Base-by-base conservation (phyloP, 2,888 invertebrate species). In the Callinectes sapidus region DNA sequence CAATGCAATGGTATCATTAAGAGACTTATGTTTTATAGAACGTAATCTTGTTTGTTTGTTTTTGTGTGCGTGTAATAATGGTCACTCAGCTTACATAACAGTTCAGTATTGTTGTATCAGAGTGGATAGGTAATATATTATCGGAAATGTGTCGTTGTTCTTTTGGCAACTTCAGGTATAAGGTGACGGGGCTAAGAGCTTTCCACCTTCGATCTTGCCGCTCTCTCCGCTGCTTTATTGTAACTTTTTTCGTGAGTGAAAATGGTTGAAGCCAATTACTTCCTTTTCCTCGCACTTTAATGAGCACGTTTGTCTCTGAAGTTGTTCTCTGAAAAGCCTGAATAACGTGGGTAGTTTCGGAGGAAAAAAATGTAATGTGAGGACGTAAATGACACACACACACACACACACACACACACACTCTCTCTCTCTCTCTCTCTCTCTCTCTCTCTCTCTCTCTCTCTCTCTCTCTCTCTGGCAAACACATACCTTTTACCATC, bases 351-450 rank as follows among this genome's bases (percentile, higher is more conserved):
- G 5, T 61, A 18, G 18, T 61, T 61, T 18, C 61, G 5, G 16
- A 61, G 23, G 18, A 61, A 61, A 16, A 18, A 61, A 61, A 61
- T 61, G 2, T 18, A 61, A 23, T 35, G 32, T 32, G 85, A 18
- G 28, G n/a, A 81, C 35, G 14, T 16, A 10, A 2, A 16, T 55
- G 14, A 86, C 86, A 86, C 86, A 86, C 86, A 86, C 86, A 86
- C 35, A 86, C 86, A 32, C 86, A 86, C 86, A 86, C 86, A 86
- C 86, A 35, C 35, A 35, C 86, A 35, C 39, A 35, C 86, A 39
- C 87, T 10, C 87, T 0, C 81, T 3, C 81, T 3, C 81, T 16
- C 81, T 16, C 81, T 16, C 81, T 3, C 87, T 16, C 87, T 0
- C 87, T 16, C 87, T 0, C 87, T n/a, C 87, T n/a, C 87, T 6